Conservation (phyloP, 2,888 invertebrate species). For the Tenthredo scrophulariae region DNA sequence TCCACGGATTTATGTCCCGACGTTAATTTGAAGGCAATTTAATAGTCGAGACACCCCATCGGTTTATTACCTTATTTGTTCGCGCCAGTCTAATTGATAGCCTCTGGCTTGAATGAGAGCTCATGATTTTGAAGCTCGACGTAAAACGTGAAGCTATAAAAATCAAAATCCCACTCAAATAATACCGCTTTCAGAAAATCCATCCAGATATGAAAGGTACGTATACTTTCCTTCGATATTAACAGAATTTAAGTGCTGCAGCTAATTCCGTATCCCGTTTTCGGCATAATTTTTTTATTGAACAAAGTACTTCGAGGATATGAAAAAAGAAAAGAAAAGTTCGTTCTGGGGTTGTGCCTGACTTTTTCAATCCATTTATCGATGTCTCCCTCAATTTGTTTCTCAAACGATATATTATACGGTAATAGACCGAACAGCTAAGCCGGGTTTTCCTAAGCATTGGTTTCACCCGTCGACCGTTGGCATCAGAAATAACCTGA, state of each 20-base stretch:
- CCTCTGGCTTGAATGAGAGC: slow-evolving; percentile 35
- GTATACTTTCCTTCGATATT: not conserved
- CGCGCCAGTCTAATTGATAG: slow-evolving; percentile 45
- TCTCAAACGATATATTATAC: not conserved
- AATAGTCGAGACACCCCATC: slow-evolving; percentile 49
- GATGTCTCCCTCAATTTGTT: slow-evolving; percentile 38
- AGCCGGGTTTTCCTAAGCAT: slow-evolving; percentile 63
- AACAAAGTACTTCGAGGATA: not conserved
- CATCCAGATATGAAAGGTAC: not conserved
- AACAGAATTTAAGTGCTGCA: not conserved
- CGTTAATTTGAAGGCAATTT: slow-evolving; percentile 64
- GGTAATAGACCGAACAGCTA: slow-evolving; percentile 55
- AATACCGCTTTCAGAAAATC: not conserved
- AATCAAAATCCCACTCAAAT: slow-evolving; percentile 21
- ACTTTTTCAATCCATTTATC: slow-evolving; percentile 48
- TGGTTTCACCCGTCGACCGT: slow-evolving; percentile 52
- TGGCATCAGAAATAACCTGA: slow-evolving; percentile 37
- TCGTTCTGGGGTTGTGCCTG: not conserved
- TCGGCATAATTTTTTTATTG: not conserved
- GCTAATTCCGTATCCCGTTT: not conserved
- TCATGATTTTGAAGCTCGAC: slow-evolving; percentile 51
- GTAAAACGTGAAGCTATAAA: slow-evolving; percentile 18
- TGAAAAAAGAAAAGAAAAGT: not conserved
- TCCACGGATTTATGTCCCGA: slow-evolving; percentile 59
- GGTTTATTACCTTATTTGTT: slow-evolving; percentile 70